These are phyloP conservation scores for Punctoribates punctum DNA, from an alignment of 2,888 invertebrate species.

Conservation along the genomic window DNA sequence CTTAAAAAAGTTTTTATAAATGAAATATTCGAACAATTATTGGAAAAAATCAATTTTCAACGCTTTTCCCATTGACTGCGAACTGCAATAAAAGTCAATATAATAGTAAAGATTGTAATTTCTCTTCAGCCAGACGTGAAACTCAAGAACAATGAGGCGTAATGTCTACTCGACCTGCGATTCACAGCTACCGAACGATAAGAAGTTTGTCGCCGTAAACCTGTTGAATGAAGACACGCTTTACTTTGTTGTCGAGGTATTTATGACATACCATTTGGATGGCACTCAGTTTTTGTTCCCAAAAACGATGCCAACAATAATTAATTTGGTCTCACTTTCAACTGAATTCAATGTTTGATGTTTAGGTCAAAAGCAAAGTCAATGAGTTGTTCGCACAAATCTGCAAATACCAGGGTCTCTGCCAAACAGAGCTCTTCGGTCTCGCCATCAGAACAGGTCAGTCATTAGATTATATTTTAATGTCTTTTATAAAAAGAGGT, in stretches of 20 bases:
- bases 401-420: slow-evolving; percentile 75
- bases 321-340: slow-evolving; percentile 21
- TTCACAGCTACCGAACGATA: slow-evolving; percentile 51
- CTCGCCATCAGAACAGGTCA: slow-evolving; percentile 77
- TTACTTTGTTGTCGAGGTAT: slow-evolving; percentile 55
- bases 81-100: too few species aligned
- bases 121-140: neutral
- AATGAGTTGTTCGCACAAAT: slow-evolving; percentile 76
- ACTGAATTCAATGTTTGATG: slow-evolving; percentile 49
- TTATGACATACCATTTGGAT: neutral
- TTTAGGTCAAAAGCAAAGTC: slow-evolving; percentile 73
- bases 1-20: too few species aligned
- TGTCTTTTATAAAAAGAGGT: neutral
- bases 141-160: slow-evolving; percentile 40
- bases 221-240: slow-evolving; percentile 54
- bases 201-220: slow-evolving; percentile 54
- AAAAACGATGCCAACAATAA: neutral
- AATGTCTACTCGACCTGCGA: slow-evolving; percentile 49
- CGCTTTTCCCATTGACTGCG: too few species aligned
- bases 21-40: too few species aligned
- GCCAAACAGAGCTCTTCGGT: slow-evolving; percentile 79
- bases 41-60: too few species aligned
- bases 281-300: neutral
- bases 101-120: neutral
- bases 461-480: slow-evolving; percentile 51